Evolutionary conservation across 2,113 vertebrate species (phyloP).

Genomic region (Irena cyanogastra): DNA sequence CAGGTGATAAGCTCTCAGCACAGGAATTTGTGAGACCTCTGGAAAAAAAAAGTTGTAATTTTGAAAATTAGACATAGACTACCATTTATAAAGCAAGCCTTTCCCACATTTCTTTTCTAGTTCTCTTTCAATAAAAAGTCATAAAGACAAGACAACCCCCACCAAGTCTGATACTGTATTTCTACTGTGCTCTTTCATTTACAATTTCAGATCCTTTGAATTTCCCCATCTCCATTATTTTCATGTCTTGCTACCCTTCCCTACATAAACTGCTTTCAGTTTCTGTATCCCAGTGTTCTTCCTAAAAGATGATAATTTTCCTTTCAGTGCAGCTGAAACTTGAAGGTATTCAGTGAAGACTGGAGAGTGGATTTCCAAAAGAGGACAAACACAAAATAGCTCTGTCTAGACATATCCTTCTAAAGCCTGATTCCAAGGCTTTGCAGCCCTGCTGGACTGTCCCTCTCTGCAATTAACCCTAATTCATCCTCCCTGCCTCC

Average conservation of each 20-base stretch:
- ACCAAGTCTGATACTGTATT: neutral
- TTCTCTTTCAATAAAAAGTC: neutral
- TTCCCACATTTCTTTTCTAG: neutral
- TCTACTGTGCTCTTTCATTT: neutral
- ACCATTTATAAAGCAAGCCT: neutral
- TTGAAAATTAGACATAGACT: neutral
- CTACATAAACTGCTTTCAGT: neutral
- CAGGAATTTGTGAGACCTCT: neutral
- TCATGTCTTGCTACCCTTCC: neutral
- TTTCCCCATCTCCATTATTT: neutral
- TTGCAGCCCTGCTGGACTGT: neutral
- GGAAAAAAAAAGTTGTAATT: neutral
- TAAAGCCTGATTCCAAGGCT: neutral
- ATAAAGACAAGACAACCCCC: neutral
- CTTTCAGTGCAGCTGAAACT: neutral
- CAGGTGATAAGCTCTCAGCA: neutral
- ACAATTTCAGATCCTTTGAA: neutral
- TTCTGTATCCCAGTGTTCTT: neutral
- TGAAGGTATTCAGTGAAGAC: neutral
- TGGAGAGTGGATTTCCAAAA: neutral
- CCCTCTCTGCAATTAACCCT: neutral
- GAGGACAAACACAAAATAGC: neutral
- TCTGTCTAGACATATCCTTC: neutral
- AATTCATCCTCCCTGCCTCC: neutral
- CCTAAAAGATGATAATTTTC: neutral